phyloP scores from a whole-genome alignment of 2,113 vertebrate species.

The Petroica traversi region DNA sequence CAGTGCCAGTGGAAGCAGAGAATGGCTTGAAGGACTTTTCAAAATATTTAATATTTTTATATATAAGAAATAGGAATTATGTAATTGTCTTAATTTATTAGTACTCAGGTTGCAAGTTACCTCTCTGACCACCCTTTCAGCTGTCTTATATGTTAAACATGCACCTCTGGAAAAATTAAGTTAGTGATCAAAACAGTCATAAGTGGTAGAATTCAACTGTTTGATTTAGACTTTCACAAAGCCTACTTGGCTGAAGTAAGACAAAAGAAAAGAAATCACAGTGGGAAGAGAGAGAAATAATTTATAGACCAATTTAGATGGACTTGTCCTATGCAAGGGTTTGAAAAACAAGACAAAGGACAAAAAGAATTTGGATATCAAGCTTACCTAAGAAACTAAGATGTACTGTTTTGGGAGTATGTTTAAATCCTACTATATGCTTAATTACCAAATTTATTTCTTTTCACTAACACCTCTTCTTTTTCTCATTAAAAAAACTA shows the following conservation, averaged over 20 bases:
- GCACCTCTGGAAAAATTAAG: neutral
- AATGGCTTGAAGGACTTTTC: neutral
- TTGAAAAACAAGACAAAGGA: neutral
- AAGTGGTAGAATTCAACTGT: neutral
- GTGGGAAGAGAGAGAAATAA: neutral
- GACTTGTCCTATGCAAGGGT: neutral
- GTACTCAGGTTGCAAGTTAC: neutral
- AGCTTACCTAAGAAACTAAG: neutral
- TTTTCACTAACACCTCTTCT: neutral
- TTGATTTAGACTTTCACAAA: neutral
- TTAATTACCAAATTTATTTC: neutral
- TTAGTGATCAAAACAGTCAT: neutral
- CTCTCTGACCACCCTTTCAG: neutral
- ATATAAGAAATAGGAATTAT: neutral
- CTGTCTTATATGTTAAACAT: neutral
- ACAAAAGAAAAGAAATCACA: neutral
- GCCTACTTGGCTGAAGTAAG: neutral
- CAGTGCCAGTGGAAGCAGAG: neutral
- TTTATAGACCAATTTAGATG: neutral
- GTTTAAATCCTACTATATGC: neutral
- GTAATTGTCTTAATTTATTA: neutral
- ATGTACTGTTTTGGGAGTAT: neutral
- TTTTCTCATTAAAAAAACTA: neutral
- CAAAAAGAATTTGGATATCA: neutral
- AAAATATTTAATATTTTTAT: neutral